Conservation (phyloP, 92 coral and sea anemone genomes). For the Nematostella vectensis region DNA sequence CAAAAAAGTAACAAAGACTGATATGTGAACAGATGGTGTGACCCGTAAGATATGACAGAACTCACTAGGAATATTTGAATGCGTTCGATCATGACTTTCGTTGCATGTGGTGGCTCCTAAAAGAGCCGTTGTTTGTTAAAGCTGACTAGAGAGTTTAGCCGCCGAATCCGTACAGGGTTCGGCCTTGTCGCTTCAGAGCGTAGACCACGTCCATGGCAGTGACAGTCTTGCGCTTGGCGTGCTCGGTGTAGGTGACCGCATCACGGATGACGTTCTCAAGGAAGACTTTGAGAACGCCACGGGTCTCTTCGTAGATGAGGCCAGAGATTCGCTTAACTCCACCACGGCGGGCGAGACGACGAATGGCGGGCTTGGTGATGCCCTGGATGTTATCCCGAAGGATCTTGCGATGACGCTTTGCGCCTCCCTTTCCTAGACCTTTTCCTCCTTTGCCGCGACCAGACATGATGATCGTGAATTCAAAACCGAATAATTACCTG, state of each 20-base stretch:
- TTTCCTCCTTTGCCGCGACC: slow-evolving; percentile 72
- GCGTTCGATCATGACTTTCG: no score
- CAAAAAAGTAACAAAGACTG: no score
- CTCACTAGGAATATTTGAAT: no score
- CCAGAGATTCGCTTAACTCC: slow-evolving; percentile 91
- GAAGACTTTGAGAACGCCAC: slow-evolving; percentile 93
- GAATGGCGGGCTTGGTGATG: slow-evolving; percentile 77
- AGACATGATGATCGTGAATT: no score
- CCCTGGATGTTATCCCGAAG: slow-evolving; percentile 64
- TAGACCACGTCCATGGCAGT: slow-evolving; percentile 90
- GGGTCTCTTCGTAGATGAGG: slow-evolving; percentile 93
- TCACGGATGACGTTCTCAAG: slow-evolving; percentile 96
- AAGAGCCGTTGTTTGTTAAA: no score
- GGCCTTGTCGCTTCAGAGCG: slow-evolving; percentile 85
- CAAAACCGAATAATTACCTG: no score
- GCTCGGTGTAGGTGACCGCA: slow-evolving; percentile 93
- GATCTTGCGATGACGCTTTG: slow-evolving; percentile 89
- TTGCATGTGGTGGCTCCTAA: no score
- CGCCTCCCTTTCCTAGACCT: slow-evolving; percentile 98
- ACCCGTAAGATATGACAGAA: no score
- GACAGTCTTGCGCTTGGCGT: slow-evolving; percentile 88
- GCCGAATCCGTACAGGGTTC: slow-evolving; percentile 72
- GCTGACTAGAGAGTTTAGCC: no score
- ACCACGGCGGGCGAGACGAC: slow-evolving; percentile 89
- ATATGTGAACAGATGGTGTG: no score